These are phyloP conservation scores for Corbicula japonica DNA, from an alignment of 2,888 invertebrate species.

Conservation along the genomic window DNA sequence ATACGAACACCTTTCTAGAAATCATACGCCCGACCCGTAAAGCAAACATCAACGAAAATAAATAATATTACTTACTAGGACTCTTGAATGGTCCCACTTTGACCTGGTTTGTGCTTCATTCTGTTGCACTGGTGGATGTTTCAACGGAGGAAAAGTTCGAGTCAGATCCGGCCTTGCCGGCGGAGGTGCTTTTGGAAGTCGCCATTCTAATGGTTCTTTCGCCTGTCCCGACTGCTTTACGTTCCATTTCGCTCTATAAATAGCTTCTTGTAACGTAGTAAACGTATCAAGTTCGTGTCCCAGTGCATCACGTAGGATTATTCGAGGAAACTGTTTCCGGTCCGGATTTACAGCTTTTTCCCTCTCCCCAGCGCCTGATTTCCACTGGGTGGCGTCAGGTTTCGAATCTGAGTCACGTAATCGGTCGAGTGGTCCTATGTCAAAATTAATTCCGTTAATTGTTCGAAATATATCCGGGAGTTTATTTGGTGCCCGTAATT, in stretches of 20 bases:
- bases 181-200: constrained; percentile 82
- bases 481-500: constrained; percentile 26
- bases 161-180: constrained; percentile 83
- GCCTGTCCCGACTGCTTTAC: constrained; percentile 64
- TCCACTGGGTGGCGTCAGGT: not conserved
- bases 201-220: constrained; percentile 79
- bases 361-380: not conserved
- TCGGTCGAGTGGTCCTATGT: constrained; percentile 53
- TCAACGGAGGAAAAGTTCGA: constrained; percentile 66
- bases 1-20: too few relatives aligned
- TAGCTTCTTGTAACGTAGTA: constrained; percentile 81
- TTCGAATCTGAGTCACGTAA: constrained; percentile 16
- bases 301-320: constrained; percentile 70
- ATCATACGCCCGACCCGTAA: too few relatives aligned
- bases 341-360: not conserved
- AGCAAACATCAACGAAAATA: too few relatives aligned
- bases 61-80: constrained; percentile 39
- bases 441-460: constrained; percentile 47
- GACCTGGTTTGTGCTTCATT: not conserved
- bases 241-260: constrained; percentile 75
- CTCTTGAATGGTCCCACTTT: constrained; percentile 17
- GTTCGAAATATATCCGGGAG: constrained; percentile 63
- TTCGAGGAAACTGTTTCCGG: constrained; percentile 65
- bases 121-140: constrained; percentile 38
- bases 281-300: constrained; percentile 81